Base-by-base conservation (phyloP, 2,113 vertebrate genomes). In the Miniopterus natalensis region DNA sequence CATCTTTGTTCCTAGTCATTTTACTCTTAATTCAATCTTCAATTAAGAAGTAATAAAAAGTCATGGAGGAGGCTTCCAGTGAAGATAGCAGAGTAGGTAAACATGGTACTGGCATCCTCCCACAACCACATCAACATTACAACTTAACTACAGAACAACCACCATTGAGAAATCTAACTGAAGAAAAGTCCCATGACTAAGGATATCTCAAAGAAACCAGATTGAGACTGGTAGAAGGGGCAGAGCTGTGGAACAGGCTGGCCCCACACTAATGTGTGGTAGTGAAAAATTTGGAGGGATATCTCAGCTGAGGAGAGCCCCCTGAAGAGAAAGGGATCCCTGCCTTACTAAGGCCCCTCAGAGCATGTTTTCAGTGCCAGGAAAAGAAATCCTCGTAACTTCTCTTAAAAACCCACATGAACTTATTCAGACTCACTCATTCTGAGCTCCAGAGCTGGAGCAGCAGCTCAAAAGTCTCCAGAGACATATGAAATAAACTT, bases 41-140 rank as follows among this genome's bases (percentile, higher is more conserved):
- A 8, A 31, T 51, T 80, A 84, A 36, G 75, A 92, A 88, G 29
- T 47, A 80, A 40, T 92, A 92, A 85, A n/a, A 83, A 93, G 83
- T 74, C 31, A 74, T 12, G 3, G 47, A 94, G 18, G 1, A 77
- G 5, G 17, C 18, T 51, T 77, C 31, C 29, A n/a, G 47, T 77
- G 47, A 77, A 77, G 47, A 77, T 77, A 29, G 17, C 29, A 77
- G 47, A 51, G 29, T 51, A 20, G 14, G 29, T 77, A n/a, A 51
- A 51, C 47, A n/a, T n/a, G 47, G 47, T 77, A 77, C 47, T 51
- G 47, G 74, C 29, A n/a, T 20, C 29, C 45, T 75, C 27, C 73
- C 17, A 51, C 45, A 51, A 17, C 18, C 29, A 77, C 15, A 51
- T 51, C 74, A 51, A 31, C 47, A 75, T 75, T 75, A 51, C 73